Evolutionary conservation across 2,888 invertebrate genomes (phyloP), one percentile per base, ranked within the genome.

Genomic region (Drosophila recens): DNA sequence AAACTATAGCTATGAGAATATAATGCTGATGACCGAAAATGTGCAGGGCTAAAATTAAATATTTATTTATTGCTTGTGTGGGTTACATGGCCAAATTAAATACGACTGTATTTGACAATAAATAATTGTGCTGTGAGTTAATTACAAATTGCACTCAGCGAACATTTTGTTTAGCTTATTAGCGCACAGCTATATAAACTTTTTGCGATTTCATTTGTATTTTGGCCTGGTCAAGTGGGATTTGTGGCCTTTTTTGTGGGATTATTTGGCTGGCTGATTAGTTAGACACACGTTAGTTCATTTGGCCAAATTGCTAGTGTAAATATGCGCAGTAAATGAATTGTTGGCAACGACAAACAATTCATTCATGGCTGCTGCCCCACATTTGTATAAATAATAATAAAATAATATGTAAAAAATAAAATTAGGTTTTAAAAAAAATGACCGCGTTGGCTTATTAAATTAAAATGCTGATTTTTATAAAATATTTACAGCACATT

Each of bases 41-140:
- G 57, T 34, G 33, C 42, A 38, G 65, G 20, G 45, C 36, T 43
- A 23, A 62, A 68, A 83, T 74, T 65, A 83, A 82, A 85, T 74
- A 77, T 80, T 88, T 74, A 77, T 80, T 88, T 75, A 75, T 72
- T 72, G 58, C 66, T 38, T 30, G 34, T 27, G 36, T 38, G 27
- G 42, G 17, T 54, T 71, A 56, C 56, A 58, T 72, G 69, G 69
- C 65, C 68, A 81, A 78, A 67, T 75, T 58, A 74, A 72, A 65
- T 56, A 69, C 36, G 54, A 17, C 61, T 57, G 51, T 80, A 65
- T 86, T 83, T 86, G 89, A 78, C 87, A 83, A 81, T 83, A 83
- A 87, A 83, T 87, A 83, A 83, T 81, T 83, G 79, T 81, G 87
- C 75, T 69, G 58, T 34, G 68, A 83, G 87, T 89, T 87, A 87